These are phyloP conservation scores for Anoplius nigerrimus DNA, from an alignment of 2,888 invertebrate genomes.

Conservation along the genomic window DNA sequence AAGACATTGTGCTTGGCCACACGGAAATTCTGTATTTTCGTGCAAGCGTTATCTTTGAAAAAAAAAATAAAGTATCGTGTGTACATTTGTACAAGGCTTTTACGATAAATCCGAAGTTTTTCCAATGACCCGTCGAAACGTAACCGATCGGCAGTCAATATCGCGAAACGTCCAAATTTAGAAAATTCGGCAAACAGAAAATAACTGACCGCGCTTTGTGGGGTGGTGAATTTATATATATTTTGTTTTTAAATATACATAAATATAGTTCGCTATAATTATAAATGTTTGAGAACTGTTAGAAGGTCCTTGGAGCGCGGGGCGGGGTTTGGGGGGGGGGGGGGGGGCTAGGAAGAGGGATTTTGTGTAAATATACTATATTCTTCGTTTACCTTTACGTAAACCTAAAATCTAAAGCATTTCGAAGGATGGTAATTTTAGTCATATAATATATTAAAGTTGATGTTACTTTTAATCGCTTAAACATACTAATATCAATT, in stretches of 20 bases:
- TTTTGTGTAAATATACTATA: constrained; percentile 33
- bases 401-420: constrained; percentile 68
- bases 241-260: constrained; percentile 66
- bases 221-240: constrained; percentile 64
- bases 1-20: no score
- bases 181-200: no score
- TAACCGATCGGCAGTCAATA: no score
- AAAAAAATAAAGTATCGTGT: no score
- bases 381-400: constrained; percentile 51
- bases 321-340: constrained; percentile 38
- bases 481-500: constrained; percentile 74
- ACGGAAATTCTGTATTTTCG: no score
- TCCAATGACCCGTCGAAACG: neutral
- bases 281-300: constrained; percentile 60
- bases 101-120: neutral
- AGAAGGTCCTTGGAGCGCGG: constrained; percentile 42
- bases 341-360: constrained; percentile 32
- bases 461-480: constrained; percentile 73
- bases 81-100: no score
- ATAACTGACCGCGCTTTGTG: constrained; percentile 17
- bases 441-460: constrained; percentile 73
- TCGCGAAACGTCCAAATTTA: no score
- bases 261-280: constrained; percentile 68
- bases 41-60: no score
- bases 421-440: constrained; percentile 67